Conservation (phyloP, 2,888 invertebrate genomes). For the Salticus scenicus region DNA sequence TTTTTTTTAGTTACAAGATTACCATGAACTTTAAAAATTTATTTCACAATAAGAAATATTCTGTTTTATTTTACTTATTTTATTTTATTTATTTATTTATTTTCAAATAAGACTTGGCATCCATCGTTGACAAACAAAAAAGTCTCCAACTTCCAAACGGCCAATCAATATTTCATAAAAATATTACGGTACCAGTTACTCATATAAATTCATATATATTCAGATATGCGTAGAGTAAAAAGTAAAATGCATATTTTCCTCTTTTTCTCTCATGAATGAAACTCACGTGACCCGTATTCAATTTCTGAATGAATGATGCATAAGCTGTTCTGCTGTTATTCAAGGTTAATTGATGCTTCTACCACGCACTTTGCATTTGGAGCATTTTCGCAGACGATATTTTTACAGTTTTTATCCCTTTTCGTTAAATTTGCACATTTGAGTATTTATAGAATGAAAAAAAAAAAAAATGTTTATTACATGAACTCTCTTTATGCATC, state of each 20-base stretch:
- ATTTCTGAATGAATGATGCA: conserved; percentile 14
- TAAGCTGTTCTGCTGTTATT: neutral
- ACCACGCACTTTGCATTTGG: neutral
- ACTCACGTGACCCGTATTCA: conserved; percentile 11
- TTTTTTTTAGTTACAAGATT: too few relatives aligned
- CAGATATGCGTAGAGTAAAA: neutral
- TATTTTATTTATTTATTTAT: too few relatives aligned
- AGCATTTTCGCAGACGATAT: neutral
- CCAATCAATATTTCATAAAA: neutral
- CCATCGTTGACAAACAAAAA: too few relatives aligned
- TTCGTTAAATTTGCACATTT: neutral
- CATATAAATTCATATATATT: neutral
- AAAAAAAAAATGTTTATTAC: too few relatives aligned
- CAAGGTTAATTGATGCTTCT: neutral
- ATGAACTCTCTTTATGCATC: too few relatives aligned
- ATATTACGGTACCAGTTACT: too few relatives aligned
- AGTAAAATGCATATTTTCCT: neutral
- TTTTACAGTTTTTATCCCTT: neutral
- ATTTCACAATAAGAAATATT: too few relatives aligned
- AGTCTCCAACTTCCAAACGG: too few relatives aligned
- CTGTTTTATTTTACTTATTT: too few relatives aligned
- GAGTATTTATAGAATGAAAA: neutral
- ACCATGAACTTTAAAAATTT: too few relatives aligned
- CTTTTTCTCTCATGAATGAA: neutral
- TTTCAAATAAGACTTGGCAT: too few relatives aligned